Evolutionary conservation across 2,113 vertebrate genomes (phyloP).

Genomic region (Callochromis pleurospilus): DNA sequence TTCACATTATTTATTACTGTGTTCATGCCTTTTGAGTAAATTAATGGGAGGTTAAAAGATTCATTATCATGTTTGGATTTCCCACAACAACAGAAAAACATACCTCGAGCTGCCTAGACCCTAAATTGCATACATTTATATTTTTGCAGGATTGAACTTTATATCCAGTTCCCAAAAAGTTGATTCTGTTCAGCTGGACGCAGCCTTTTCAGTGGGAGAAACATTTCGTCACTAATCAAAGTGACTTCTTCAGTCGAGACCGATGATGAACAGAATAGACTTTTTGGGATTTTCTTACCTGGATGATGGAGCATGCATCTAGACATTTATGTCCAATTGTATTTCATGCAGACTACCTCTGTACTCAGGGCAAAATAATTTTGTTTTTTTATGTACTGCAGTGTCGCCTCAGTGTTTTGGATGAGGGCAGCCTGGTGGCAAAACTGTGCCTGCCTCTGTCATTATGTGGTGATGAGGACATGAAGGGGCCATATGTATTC

Average conservation of each 20-base stretch:
- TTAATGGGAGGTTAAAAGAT: background rate
- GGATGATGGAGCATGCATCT: background rate
- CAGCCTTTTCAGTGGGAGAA: background rate
- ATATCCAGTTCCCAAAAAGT: background rate
- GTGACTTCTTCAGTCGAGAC: background rate
- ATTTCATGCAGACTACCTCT: background rate
- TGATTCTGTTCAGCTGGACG: background rate
- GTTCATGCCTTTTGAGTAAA: background rate
- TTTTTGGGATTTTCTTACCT: background rate
- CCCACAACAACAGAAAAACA: background rate
- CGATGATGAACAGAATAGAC: background rate
- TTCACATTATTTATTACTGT: background rate
- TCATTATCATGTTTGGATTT: background rate
- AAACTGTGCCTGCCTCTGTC: background rate
- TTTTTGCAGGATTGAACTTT: background rate
- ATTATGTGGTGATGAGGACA: background rate
- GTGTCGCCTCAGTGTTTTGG: background rate
- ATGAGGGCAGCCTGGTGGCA: background rate
- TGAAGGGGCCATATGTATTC: slow-evolving; percentile 25
- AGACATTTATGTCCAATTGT: background rate
- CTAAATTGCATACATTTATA: background rate
- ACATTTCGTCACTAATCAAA: rapidly evolving
- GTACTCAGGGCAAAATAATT: background rate
- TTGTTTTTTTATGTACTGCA: background rate
- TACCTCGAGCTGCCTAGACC: background rate